Conservation (phyloP, 2,797 vertebrate species). For the Chiloscyllium punctatum region DNA sequence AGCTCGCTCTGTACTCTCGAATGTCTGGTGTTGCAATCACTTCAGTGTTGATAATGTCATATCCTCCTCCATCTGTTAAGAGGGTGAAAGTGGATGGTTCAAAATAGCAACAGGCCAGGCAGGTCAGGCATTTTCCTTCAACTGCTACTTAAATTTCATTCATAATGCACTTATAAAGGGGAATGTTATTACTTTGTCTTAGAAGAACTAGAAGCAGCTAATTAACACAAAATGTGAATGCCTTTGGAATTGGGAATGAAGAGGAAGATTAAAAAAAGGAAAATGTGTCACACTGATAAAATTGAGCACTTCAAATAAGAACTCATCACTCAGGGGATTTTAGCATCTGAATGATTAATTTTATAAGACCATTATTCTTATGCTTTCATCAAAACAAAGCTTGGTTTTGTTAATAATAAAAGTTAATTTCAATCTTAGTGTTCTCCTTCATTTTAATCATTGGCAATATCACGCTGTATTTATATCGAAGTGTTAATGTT, state of each 20-base stretch:
- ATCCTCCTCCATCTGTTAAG: conserved; percentile 72
- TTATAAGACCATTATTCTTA: not conserved
- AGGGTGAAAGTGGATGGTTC: not conserved
- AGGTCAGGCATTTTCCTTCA: not conserved
- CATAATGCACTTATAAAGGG: not conserved
- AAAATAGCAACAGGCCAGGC: not conserved
- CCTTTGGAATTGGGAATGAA: not conserved
- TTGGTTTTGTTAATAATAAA: no score
- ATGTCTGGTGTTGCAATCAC: conserved; percentile 61
- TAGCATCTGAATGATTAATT: not conserved
- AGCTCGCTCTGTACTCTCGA: conserved; percentile 58
- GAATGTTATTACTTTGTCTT: not conserved
- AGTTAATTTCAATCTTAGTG: not conserved
- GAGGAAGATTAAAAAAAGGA: not conserved
- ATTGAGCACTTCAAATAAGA: not conserved
- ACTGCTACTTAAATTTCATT: conserved; percentile 23
- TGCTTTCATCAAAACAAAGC: not conserved
- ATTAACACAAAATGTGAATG: not conserved
- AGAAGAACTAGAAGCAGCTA: not conserved
- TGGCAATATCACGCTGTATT: not conserved
- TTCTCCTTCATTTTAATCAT: not conserved
- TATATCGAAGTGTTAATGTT: not conserved
- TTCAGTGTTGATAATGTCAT: conserved; percentile 58
- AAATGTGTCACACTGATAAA: not conserved
- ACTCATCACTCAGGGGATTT: not conserved